phyloP scores from a whole-genome alignment of 92 coral and sea anemone genomes.

The Paramuricea clavata region DNA sequence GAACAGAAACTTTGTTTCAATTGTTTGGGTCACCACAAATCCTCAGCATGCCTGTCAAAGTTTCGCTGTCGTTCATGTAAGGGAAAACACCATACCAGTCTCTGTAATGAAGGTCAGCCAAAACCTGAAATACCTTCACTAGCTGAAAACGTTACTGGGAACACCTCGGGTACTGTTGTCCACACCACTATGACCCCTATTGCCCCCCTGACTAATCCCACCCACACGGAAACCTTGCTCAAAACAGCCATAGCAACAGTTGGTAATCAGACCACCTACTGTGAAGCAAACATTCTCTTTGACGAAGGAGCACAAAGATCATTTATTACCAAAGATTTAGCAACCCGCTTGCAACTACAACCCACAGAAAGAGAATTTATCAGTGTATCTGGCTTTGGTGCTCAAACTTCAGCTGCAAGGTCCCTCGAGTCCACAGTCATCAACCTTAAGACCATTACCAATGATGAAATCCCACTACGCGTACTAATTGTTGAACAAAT shows the following conservation, averaged over 20 bases:
- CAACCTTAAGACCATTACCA: slow-evolving; percentile 44
- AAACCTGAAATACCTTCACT: slow-evolving; percentile 1
- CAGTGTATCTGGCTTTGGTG: neutral
- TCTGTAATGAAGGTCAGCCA: slow-evolving; percentile 40
- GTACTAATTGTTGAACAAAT: slow-evolving; percentile 59
- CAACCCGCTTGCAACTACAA: neutral
- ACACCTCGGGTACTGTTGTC: neutral
- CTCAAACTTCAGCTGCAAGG: neutral
- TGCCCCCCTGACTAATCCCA: neutral
- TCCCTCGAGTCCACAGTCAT: neutral
- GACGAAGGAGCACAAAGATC: neutral
- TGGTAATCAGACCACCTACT: slow-evolving; percentile 46
- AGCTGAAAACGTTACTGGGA: neutral
- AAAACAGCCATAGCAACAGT: slow-evolving; percentile 65
- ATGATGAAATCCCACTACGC: slow-evolving; percentile 53
- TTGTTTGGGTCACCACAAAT: slow-evolving; percentile 61
- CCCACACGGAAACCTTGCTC: slow-evolving; percentile 39
- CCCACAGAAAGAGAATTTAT: slow-evolving; percentile 31
- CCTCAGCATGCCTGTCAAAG: slow-evolving; percentile 60
- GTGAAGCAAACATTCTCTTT: neutral
- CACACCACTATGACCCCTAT: neutral
- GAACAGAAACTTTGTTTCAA: slow-evolving; percentile 55
- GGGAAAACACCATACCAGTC: slow-evolving; percentile 72
- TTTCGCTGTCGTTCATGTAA: slow-evolving; percentile 59
- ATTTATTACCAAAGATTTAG: slow-evolving; percentile 10